Base-by-base conservation (phyloP, 2,113 vertebrate genomes). In the Ancistrus triradiatus region DNA sequence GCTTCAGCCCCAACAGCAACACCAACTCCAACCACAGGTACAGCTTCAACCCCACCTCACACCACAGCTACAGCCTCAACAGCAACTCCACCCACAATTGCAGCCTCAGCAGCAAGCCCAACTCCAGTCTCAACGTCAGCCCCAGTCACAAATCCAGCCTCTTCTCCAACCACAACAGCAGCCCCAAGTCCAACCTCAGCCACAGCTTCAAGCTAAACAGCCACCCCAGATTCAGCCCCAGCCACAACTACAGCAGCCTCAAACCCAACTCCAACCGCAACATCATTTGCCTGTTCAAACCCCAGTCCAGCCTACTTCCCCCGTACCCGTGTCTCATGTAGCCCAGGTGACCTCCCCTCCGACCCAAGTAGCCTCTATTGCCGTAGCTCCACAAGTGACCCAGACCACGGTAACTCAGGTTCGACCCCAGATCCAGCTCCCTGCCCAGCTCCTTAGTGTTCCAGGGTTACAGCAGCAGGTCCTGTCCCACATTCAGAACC, bases 381-480 rank as follows among this genome's bases (percentile, higher is more conserved):
- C 73, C 3, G 49, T 75, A 25, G 15, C 70, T 80, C 74, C 70
- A 73, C 81, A 78, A 21, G 84, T 85, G 78, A 73, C 85, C 59
- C 74, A 74, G 74, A 78, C 59, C 19, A 64, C 78, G 42, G 87
- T 88, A 60, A 68, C 79, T 77, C 1, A 64, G 48, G 72, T 84
- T 75, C 78, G 86, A 66, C 59, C 84, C 65, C 79, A 83, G 59
- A 80, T 88, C 51, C 91, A 91, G 2, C 83, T 86, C 81, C 91
- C 92, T 69, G 89, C 89, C 33, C 93, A 93, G 77, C 87, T 95
- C 50, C 88, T 86, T 77, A 89, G 91, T n/a, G 88, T 95, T 72
- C 91, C 93, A 17, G 91, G 89, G 63, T 89, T 95, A 65, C 92
- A 91, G 73, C 92, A 92, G 66, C 95, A 92, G 87, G 86, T 91